Evolutionary conservation across 92 coral and sea anemone genomes (phyloP).

Genomic region (Parazoanthus atlanticus): DNA sequence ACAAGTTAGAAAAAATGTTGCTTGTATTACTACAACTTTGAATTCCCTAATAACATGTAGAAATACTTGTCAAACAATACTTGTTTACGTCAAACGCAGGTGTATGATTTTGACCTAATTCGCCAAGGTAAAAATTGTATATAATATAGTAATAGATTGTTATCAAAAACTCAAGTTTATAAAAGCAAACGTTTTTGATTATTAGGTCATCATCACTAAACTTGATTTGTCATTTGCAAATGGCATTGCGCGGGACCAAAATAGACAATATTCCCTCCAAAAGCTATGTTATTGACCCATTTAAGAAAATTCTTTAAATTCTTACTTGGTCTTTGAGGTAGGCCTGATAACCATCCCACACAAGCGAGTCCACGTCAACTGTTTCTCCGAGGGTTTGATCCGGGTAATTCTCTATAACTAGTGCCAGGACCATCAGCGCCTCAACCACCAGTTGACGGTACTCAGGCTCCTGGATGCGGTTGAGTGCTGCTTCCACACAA

Average conservation of each 20-base stretch:
- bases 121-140: too few relatives aligned
- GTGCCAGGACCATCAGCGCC: conserved; percentile 88
- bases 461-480: conserved; percentile 97
- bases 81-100: too few relatives aligned
- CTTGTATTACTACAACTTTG: too few relatives aligned
- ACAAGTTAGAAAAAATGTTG: too few relatives aligned
- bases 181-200: too few relatives aligned
- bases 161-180: too few relatives aligned
- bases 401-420: conserved; percentile 90
- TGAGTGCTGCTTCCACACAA: conserved; percentile 91
- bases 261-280: too few relatives aligned
- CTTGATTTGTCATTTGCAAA: background rate
- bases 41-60: too few relatives aligned
- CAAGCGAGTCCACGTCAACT: conserved; percentile 89
- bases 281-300: background rate
- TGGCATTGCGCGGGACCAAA: background rate
- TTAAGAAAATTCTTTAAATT: background rate
- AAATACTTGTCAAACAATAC: too few relatives aligned
- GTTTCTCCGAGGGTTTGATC: conserved; percentile 88
- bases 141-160: too few relatives aligned
- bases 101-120: too few relatives aligned
- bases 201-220: background rate
- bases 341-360: conserved; percentile 76
- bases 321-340: conserved; percentile 88
- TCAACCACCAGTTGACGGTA: conserved; percentile 95